Evolutionary conservation across 2,888 invertebrate species (phyloP).

Genomic region (Malachius bipustulatus): DNA sequence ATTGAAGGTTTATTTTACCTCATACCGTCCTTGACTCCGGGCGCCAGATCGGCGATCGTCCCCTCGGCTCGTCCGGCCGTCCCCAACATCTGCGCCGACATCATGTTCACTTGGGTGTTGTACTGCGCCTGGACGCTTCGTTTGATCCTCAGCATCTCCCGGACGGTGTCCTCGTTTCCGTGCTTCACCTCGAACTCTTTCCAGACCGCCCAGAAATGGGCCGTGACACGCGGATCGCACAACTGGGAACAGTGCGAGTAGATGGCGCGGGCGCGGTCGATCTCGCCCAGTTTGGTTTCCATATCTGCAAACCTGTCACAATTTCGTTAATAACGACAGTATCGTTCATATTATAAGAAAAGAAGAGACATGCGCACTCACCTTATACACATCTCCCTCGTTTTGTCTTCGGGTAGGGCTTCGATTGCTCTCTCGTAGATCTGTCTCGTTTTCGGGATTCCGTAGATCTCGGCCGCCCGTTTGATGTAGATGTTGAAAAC

Average conservation of each 20-base stretch:
- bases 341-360: no score
- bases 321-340: no score
- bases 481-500: constrained; percentile 98
- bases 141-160: constrained; percentile 96
- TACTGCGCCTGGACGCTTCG: constrained; percentile 95
- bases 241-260: constrained; percentile 98
- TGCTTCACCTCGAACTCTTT: constrained; percentile 98
- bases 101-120: constrained; percentile 98
- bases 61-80: constrained; percentile 55
- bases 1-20: no score
- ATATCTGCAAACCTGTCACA: constrained; percentile 93
- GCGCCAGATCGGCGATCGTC: constrained; percentile 59
- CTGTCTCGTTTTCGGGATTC: constrained; percentile 89
- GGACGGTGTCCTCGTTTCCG: constrained; percentile 98
- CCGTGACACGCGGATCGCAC: constrained; percentile 94
- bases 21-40: constrained; percentile 78
- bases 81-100: constrained; percentile 94
- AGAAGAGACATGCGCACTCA: no score
- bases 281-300: constrained; percentile 96
- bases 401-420: constrained; percentile 75
- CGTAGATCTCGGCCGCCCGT: constrained; percentile 95
- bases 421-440: constrained; percentile 99
- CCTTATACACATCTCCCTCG: constrained; percentile 92
- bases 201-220: constrained; percentile 97
- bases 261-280: constrained; percentile 92